phyloP scores from a whole-genome alignment of 2,113 vertebrate species.

The Maccullochella peelii region DNA sequence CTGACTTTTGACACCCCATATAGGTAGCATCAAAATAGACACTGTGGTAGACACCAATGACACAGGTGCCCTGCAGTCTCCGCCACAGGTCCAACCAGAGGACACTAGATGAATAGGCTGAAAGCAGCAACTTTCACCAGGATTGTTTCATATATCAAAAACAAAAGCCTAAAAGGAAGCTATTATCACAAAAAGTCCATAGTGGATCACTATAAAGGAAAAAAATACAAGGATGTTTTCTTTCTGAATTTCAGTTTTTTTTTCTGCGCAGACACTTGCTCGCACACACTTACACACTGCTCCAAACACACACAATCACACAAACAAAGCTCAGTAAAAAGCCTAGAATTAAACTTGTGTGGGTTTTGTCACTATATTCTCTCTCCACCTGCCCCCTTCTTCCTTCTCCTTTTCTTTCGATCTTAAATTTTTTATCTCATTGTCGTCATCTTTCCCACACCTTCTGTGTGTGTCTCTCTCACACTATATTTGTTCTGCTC shows the following conservation, averaged over 20 bases:
- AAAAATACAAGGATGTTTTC: not conserved
- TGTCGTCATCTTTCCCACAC: slow-evolving; percentile 5
- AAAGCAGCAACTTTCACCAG: not conserved
- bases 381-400: not conserved
- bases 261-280: not conserved
- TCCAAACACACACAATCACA: not conserved
- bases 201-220: not conserved
- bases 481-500: slow-evolving; percentile 50
- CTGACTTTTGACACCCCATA: not conserved
- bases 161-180: not conserved
- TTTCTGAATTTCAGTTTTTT: not conserved
- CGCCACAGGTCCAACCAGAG: not conserved
- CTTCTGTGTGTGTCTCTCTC: slow-evolving; percentile 6
- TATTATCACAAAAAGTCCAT: not conserved
- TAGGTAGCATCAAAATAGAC: not conserved
- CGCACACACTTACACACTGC: not conserved
- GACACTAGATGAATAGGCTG: not conserved
- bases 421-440: not conserved
- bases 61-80: not conserved
- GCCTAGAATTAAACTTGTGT: not conserved
- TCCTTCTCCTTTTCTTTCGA: not conserved
- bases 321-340: not conserved
- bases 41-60: not conserved
- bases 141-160: not conserved
- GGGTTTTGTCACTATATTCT: not conserved